phyloP scores from a whole-genome alignment of 2,888 invertebrate genomes.

The Pyrrhosoma nymphula region DNA sequence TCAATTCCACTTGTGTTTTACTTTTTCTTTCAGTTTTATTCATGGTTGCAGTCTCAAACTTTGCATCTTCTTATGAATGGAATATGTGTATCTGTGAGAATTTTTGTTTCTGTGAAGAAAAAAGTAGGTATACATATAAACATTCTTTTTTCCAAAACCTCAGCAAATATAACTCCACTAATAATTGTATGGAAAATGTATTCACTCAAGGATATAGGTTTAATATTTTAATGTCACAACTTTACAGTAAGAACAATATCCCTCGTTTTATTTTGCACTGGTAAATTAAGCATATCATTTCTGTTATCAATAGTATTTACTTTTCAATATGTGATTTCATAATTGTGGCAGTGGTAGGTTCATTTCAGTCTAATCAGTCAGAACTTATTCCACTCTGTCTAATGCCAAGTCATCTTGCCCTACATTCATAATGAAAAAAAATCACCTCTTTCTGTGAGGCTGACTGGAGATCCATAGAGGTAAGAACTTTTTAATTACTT shows the following conservation, averaged over 20 bases:
- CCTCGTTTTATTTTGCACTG: not conserved
- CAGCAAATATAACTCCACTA: not conserved
- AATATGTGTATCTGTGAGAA: not conserved
- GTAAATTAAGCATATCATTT: not conserved
- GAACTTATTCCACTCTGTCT: not conserved
- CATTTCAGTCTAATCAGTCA: not conserved
- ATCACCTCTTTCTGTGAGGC: not conserved
- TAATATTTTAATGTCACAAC: not conserved
- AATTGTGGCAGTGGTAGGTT: not conserved
- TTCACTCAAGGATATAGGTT: not conserved
- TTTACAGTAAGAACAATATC: not conserved
- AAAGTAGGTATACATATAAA: not conserved
- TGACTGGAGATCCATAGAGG: not conserved
- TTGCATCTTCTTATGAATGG: not conserved
- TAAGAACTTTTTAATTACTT: not conserved
- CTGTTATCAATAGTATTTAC: not conserved
- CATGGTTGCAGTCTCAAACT: not conserved
- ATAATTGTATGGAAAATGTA: not conserved
- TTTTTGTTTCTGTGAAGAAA: not conserved
- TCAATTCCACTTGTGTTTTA: not conserved
- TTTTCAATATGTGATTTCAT: not conserved
- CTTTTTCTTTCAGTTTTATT: not conserved
- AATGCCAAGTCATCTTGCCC: not conserved
- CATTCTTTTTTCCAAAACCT: not conserved
- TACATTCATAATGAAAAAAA: not conserved